These are phyloP conservation scores for Cydia amplana DNA, from an alignment of 1,140 invertebrate species.

Conservation along the genomic window DNA sequence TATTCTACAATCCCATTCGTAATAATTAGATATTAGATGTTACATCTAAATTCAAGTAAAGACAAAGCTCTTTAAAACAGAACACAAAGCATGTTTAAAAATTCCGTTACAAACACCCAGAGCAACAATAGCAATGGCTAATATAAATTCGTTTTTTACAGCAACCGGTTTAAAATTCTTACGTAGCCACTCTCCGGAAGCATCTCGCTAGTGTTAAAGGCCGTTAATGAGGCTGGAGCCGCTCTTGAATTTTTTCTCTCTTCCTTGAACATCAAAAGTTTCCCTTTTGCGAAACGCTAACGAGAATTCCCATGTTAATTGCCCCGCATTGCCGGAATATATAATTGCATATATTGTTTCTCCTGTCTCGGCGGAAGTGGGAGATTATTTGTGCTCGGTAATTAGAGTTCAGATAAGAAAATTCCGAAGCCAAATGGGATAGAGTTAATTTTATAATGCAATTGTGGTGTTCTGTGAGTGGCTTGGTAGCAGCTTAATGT, in stretches of 20 bases:
- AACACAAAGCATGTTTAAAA: not conserved
- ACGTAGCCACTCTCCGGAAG: slow-evolving; percentile 52
- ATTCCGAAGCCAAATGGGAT: slow-evolving; percentile 40
- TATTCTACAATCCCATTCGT: too few species aligned
- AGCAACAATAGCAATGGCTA: not conserved
- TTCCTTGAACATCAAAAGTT: slow-evolving; percentile 73
- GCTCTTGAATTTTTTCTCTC: slow-evolving; percentile 68
- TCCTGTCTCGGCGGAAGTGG: slow-evolving; percentile 51
- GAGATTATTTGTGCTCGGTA: slow-evolving; percentile 57
- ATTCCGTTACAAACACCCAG: not conserved
- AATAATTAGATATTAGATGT: too few species aligned
- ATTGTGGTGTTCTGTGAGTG: slow-evolving; percentile 18
- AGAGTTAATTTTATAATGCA: slow-evolving; percentile 40
- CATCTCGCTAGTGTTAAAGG: slow-evolving; percentile 66
- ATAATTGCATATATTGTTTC: slow-evolving; percentile 72
- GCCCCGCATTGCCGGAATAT: slow-evolving; percentile 61
- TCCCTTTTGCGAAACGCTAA: slow-evolving; percentile 67
- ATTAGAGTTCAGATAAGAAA: slow-evolving; percentile 52
- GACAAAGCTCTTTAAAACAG: too few species aligned
- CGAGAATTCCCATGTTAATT: slow-evolving; percentile 74
- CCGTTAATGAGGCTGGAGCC: slow-evolving; percentile 63
- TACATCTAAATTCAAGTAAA: too few species aligned
- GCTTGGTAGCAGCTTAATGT: slow-evolving; percentile 6
- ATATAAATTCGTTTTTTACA: slow-evolving; percentile 39
- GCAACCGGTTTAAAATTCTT: slow-evolving; percentile 46